Base-by-base conservation (phyloP, 2,797 vertebrate genomes). In the Decapterus maruadsi region DNA sequence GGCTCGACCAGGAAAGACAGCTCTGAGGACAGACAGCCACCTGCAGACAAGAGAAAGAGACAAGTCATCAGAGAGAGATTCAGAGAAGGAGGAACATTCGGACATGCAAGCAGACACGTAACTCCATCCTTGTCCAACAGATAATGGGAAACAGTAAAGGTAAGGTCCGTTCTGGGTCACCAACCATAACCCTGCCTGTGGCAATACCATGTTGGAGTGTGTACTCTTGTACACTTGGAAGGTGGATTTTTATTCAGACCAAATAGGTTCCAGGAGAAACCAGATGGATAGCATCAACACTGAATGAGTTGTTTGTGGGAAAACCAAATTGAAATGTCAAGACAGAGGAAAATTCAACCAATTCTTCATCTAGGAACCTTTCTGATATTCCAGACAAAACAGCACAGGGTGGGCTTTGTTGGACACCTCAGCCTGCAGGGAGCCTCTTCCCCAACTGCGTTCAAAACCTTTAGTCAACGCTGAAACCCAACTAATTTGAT, bases 1-100 rank as follows among this genome's bases (percentile, higher is more conserved):
- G 93, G 95, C 79, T 96, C 92, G 56, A 66, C 17, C 50, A 94
- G 36, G 43, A 96, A 96, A 1, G 92, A 93, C 81, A 96, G 87
- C 82, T 96, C 95, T 0, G 95, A 93, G 58, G 85, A 85, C 60
- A 50, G 11, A 63, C 90, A 75, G 8, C 40, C 55, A 83, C 82
- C 96, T 96, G 84, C 14, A 78, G 45, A 40, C 38, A 11, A 40
- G 38, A 40, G 38, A 11, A 9, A 40, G 38, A 40, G 31, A 34
- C 31, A 34, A 6, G 31, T 34, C 31, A 5, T 34, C 4, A 34
- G 31, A 34, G 31, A 34, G 31, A 40, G 2, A 40, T 34, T 61
- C 8, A 43, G 26, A 26, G 26, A 26, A 1, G 3, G 26, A 26
- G 26, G 26, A 26, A 26, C 42, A 68, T 16, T 17, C 22, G 19